A percentile compares a stretch with the other conserved stretches of the same genome.
Evolutionary conservation across 2,888 invertebrate genomes (phyloP).

Genomic region (Nebria brevicollis): DNA sequence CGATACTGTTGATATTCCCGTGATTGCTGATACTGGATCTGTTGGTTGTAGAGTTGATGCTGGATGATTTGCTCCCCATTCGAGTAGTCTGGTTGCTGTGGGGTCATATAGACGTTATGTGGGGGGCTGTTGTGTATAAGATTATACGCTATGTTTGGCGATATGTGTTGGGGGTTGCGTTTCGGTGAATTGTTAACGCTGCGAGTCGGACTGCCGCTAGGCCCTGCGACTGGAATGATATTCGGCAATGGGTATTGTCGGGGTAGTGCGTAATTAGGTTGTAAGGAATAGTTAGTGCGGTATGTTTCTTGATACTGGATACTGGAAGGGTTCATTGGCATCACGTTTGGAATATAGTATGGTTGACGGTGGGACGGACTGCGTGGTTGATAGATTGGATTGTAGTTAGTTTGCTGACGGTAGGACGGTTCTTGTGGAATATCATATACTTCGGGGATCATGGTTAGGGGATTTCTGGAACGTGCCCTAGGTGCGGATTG

Average conservation of each 20-base stretch:
- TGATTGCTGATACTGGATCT: constrained; percentile 55
- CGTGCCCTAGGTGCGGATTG: constrained; percentile 39
- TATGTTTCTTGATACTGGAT: constrained; percentile 60
- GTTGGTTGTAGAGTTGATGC: constrained; percentile 58
- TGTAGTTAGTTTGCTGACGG: constrained; percentile 44
- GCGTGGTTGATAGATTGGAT: constrained; percentile 39
- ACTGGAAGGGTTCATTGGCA: constrained; percentile 57
- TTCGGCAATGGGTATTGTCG: constrained; percentile 52
- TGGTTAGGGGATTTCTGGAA: constrained; percentile 31
- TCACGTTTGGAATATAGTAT: constrained; percentile 41
- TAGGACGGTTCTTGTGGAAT: constrained; percentile 54
- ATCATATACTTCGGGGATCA: constrained; percentile 54
- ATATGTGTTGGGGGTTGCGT: constrained; percentile 48
- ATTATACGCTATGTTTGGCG: not conserved
- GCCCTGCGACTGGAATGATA: constrained; percentile 50
- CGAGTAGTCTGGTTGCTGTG: constrained; percentile 51
- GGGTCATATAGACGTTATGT: constrained; percentile 55
- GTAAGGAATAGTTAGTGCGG: constrained; percentile 56
- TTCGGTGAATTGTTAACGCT: constrained; percentile 55
- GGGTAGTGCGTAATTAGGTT: constrained; percentile 53
- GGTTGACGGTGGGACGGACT: constrained; percentile 42
- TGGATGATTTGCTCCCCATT: constrained; percentile 59
- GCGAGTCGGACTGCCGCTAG: constrained; percentile 49
- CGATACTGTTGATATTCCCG: constrained; percentile 59
- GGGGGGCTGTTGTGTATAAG: constrained; percentile 50